Percentiles rank a stretch among this genome's conserved stretches.
These are phyloP conservation scores for Phymorhynchus buccinoides DNA, from an alignment of 1,140 invertebrate genomes.

Conservation along the genomic window DNA sequence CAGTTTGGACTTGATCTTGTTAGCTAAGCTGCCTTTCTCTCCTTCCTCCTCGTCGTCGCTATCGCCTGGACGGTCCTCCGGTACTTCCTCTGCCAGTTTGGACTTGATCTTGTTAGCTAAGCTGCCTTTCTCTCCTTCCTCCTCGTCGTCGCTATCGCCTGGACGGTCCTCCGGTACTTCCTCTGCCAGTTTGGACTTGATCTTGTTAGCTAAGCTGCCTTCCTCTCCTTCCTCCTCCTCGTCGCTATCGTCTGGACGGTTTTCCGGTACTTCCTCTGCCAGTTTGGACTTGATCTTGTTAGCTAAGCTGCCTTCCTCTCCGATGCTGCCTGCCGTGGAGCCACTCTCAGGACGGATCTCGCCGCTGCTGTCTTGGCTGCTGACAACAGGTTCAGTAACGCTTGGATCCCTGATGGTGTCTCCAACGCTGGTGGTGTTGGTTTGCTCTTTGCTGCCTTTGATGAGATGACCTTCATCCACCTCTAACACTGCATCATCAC, in stretches of 20 bases:
- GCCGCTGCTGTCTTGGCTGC: neutral
- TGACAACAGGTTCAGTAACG: neutral
- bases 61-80: constrained; percentile 39
- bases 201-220: neutral
- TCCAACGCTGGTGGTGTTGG: no score
- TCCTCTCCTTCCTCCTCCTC: constrained; percentile 49
- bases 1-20: constrained; percentile 29
- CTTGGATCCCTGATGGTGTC: neutral
- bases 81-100: constrained; percentile 31
- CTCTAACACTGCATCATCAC: neutral
- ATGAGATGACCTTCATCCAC: neutral
- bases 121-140: constrained; percentile 51
- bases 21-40: constrained; percentile 42
- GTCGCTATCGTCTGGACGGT: constrained; percentile 42
- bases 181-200: constrained; percentile 32
- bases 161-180: constrained; percentile 35
- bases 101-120: constrained; percentile 10
- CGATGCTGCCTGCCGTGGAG: neutral
- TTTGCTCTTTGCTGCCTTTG: constrained; percentile 30
- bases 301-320: neutral
- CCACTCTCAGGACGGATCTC: neutral
- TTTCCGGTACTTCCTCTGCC: constrained; percentile 33
- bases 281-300: constrained; percentile 29
- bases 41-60: constrained; percentile 55
- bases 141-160: constrained; percentile 51